Base-by-base conservation (phyloP, 2,113 vertebrate species). In the Salvelinus sp. region DNA sequence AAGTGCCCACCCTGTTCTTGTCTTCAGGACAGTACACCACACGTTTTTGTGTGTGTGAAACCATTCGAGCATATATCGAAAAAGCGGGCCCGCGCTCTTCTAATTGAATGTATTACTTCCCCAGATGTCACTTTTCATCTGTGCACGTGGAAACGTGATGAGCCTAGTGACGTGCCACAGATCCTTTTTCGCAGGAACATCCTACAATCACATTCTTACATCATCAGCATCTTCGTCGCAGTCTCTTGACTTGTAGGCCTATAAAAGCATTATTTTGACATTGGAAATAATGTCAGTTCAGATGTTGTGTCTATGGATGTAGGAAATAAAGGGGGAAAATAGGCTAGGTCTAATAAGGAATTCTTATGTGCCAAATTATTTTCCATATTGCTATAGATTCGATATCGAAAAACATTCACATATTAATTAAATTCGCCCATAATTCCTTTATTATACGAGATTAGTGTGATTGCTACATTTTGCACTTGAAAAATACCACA, bases 71-170 rank as follows among this genome's bases (percentile, higher is more conserved):
- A 84, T 77, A 83, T 91, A 93, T 78, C 57, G 84, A 93, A 90
- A 88, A 44, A 10, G 38, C 9, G 38, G 38, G 7, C 7, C 91
- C 93, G 92, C 85, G 80, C 79, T 69, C 77, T 79, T 77, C 89
- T 96, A 96, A 97, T 96, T 94, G 79, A 95, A 97, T 97, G 94
- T 91, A 44, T 23, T 76, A 86, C 90, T 92, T 93, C 90, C 88
- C 95, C 96, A 96, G 96, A 97, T 96, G 96, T 96, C 96, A 95
- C 94, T 93, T 92, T 95, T 95, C 95, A 97, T 96, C 96, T 97
- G 95, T 92, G 95, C 90, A 86, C 91, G 90, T 92, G 94, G 93
- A 89, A 94, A 94, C 85, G 85, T 72, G 82, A 83, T 73, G 85
- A 78, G 83, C 80, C 71, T 20, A 84, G 28, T 85, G 79, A 86